Percentiles rank a stretch among this genome's conserved stretches.
phyloP scores from a whole-genome alignment of 2,888 invertebrate species.

The Lycia hirtaria region DNA sequence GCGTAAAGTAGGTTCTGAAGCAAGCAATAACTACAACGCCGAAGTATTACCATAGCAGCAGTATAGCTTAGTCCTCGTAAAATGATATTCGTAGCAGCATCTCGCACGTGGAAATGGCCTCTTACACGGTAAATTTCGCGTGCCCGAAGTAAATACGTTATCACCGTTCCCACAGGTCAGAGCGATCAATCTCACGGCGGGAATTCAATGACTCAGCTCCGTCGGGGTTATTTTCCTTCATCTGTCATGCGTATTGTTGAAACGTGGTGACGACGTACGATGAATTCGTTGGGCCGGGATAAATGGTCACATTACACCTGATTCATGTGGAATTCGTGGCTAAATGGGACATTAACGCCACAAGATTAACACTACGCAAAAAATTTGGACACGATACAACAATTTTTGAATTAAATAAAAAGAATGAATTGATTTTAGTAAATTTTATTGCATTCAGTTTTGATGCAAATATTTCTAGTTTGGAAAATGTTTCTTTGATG shows the following conservation, averaged over 20 bases:
- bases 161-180: constrained; percentile 2
- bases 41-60: not conserved
- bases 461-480: no score
- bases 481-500: no score
- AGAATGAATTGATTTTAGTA: no score
- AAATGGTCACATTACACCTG: constrained; percentile 2
- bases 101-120: not conserved
- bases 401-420: no score
- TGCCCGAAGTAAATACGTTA: constrained; percentile 13
- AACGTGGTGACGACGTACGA: constrained; percentile 14
- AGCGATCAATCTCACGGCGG: constrained; percentile 28
- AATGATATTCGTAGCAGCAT: not conserved
- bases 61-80: no score
- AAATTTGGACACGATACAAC: no score
- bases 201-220: constrained; percentile 51
- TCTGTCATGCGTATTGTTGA: constrained; percentile 45
- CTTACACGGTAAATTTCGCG: constrained; percentile 6
- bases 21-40: not conserved
- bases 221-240: constrained; percentile 42
- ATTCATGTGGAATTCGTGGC: not conserved
- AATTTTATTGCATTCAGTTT: no score
- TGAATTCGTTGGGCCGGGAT: not conserved
- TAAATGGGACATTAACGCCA: not conserved
- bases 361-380: not conserved
- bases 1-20: not conserved